A percentile compares a stretch with the other conserved stretches of the same genome.
Evolutionary conservation across 2,888 invertebrate genomes (phyloP).

Genomic region (Teleiodes luculella): DNA sequence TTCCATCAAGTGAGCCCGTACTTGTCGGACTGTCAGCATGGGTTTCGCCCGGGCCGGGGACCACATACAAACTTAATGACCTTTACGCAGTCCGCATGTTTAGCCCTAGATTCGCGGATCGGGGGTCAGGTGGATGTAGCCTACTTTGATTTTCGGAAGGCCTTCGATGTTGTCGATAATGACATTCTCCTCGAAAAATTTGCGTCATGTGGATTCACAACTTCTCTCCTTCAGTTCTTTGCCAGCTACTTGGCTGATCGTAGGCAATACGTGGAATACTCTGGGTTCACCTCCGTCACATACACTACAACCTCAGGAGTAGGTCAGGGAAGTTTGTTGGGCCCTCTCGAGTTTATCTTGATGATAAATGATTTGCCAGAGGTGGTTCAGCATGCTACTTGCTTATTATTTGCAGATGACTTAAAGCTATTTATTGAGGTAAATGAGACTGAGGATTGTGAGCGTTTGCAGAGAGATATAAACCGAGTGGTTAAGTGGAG

Average conservation of each 20-base stretch:
- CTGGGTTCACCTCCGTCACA: constrained; percentile 6
- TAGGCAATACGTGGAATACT: constrained; percentile 13
- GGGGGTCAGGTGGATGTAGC: constrained; percentile 8
- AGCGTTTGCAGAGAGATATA: constrained; percentile 9
- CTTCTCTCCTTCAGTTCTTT: constrained; percentile 10
- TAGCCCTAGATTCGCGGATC: neutral
- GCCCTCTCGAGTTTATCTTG: constrained; percentile 12
- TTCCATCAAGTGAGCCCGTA: constrained; percentile 8
- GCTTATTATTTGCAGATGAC: neutral
- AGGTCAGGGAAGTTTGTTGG: constrained; percentile 18
- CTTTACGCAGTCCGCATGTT: neutral
- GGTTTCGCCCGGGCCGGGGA: constrained; percentile 10
- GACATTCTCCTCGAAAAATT: constrained; percentile 3
- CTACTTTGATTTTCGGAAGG: constrained; percentile 3
- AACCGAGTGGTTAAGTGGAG: constrained; percentile 5
- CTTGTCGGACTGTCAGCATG: constrained; percentile 14
- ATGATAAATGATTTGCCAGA: constrained; percentile 14
- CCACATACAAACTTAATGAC: constrained; percentile 9
- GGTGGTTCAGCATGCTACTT: neutral
- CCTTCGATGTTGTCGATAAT: neutral
- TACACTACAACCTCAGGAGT: constrained; percentile 16
- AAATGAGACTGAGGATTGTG: neutral
- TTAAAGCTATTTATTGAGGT: neutral
- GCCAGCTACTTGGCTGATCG: constrained; percentile 12
- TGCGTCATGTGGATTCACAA: constrained; percentile 1